Evolutionary conservation across 2,113 vertebrate species (phyloP), one percentile per base, ranked within the genome.

Genomic region (Papio anubis): DNA sequence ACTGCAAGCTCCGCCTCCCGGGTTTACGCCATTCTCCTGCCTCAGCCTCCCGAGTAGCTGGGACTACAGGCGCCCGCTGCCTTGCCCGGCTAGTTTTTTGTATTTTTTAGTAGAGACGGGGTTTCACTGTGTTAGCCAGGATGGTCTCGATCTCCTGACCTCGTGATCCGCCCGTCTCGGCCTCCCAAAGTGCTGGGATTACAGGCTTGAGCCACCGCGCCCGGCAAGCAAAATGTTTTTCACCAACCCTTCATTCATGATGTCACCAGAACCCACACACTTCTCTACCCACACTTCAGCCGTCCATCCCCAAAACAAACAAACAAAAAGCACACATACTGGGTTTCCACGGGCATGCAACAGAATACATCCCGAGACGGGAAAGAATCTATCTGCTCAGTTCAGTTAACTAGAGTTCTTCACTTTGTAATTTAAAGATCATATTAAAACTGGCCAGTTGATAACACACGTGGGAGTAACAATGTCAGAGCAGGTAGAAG

Each of bases 351-450:
- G 85, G 38, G 38, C 17, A 61, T 27, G 43, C 87, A 95, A 96
- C 40, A 88, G 55, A 97, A 97, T 81, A 97, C 80, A 82, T 59
- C 45, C 80, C 80, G n/a, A 80, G 82, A 92, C 57, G 40, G 73
- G 59, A 55, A 95, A 94, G 94, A 97, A 96, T 35, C 35, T 35
- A 83, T 72, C 84, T 93, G 78, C 61, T 75, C 25, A 59, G 72
- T 93, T 95, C 68, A 61, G 93, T 96, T 90, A 88, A 94, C 93
- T 88, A 55, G 7, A 52, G 90, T 80, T 95, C 86, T 95, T 96
- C 38, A 95, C 32, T 27, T 88, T 95, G 94, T 88, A 88, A 83
- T 57, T 89, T 88, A 96, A 82, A 94, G 68, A 94, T 89, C 61
- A 85, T 48, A 94, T 80, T 97, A 93, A 95, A 95, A 78, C 43